Percentiles rank a stretch among this genome's conserved stretches.
phyloP scores from a whole-genome alignment of 2,797 vertebrate species.

The Danio albolineatus region DNA sequence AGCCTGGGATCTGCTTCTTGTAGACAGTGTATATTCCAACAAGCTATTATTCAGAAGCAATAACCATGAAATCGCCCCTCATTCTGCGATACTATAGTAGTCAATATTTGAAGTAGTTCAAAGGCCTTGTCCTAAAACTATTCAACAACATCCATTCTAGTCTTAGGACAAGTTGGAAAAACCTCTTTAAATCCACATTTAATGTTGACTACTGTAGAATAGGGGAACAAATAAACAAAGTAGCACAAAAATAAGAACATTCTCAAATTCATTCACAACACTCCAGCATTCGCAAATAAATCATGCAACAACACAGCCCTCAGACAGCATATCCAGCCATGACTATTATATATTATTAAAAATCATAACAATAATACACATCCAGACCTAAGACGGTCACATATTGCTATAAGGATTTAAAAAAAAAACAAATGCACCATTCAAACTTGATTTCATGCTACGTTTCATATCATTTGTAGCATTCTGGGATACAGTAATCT shows the following conservation, averaged over 20 bases:
- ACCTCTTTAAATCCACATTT: too few relatives aligned
- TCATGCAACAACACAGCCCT: constrained; percentile 36
- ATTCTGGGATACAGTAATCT: constrained; percentile 28
- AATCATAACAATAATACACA: constrained; percentile 15
- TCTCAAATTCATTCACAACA: constrained; percentile 37
- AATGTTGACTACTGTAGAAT: not conserved
- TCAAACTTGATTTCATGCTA: constrained; percentile 32
- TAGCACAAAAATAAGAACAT: constrained; percentile 19
- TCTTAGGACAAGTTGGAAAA: too few relatives aligned
- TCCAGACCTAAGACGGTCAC: constrained; percentile 1
- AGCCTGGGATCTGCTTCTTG: constrained; percentile 10
- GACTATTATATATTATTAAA: constrained; percentile 35
- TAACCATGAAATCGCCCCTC: constrained; percentile 8
- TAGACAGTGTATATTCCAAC: constrained; percentile 39
- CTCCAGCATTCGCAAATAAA: constrained; percentile 24
- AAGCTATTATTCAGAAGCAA: constrained; percentile 29
- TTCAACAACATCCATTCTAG: too few relatives aligned
- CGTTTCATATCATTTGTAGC: constrained; percentile 6
- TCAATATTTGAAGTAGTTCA: too few relatives aligned
- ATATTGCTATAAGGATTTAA: constrained; percentile 24
- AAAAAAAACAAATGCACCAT: constrained; percentile 10
- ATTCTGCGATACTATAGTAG: too few relatives aligned
- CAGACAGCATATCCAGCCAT: constrained; percentile 31
- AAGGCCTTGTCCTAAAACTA: too few relatives aligned
- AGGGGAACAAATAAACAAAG: constrained; percentile 7